Evolutionary conservation across 1,140 invertebrate species (phyloP).

Genomic region (Euwallacea fornicatus): DNA sequence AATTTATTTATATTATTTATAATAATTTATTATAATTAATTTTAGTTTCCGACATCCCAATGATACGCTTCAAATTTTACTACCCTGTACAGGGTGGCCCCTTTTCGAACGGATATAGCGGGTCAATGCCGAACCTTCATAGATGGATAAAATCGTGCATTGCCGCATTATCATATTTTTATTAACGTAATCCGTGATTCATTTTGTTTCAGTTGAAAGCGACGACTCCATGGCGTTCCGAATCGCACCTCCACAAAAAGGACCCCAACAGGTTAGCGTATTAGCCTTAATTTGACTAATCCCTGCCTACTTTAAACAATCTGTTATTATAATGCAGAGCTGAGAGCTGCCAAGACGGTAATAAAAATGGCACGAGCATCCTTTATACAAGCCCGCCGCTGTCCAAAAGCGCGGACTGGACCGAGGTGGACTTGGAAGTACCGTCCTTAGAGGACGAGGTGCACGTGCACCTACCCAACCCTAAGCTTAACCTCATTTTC

Average conservation of each 20-base stretch:
- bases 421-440: conserved; percentile 59
- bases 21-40: too few species aligned
- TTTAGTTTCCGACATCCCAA: too few species aligned
- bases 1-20: too few species aligned
- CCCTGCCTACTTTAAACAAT: conserved; percentile 3
- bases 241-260: conserved; percentile 46
- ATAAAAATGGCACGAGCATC: conserved; percentile 37
- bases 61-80: too few species aligned
- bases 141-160: too few species aligned
- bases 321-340: conserved; percentile 36
- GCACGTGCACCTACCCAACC: conserved; percentile 50
- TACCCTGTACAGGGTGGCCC: too few species aligned
- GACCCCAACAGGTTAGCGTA: conserved; percentile 44
- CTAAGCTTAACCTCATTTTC: conserved; percentile 53
- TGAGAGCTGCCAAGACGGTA: conserved; percentile 31
- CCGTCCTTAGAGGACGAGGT: conserved; percentile 48
- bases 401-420: conserved; percentile 58
- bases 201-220: conserved; percentile 48
- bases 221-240: conserved; percentile 47
- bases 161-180: too few species aligned
- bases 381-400: conserved; percentile 40
- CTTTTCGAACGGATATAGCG: too few species aligned
- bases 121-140: too few species aligned
- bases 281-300: background rate
- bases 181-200: too few species aligned